A percentile compares a stretch with the other conserved stretches of the same genome.
Evolutionary conservation across 2,113 vertebrate species (phyloP).

Genomic region (Indicator maculatus): DNA sequence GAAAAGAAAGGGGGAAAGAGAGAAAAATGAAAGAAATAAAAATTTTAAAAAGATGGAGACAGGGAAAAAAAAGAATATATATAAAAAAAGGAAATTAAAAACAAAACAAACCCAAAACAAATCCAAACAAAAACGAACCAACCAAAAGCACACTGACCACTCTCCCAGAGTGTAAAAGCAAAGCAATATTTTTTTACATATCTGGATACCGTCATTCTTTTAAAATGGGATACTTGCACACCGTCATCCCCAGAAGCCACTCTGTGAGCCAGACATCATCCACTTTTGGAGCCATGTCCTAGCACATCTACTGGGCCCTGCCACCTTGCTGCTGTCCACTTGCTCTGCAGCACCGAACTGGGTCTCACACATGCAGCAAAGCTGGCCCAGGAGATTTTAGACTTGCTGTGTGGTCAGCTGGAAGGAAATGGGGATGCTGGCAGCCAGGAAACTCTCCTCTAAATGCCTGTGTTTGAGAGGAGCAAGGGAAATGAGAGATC

Average conservation of each 20-base stretch:
- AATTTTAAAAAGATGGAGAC: no score
- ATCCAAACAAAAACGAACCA: no score
- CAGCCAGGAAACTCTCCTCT: background rate
- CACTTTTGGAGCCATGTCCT: rapidly evolving
- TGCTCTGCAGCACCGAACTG: background rate
- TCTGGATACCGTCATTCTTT: background rate
- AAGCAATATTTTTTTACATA: background rate
- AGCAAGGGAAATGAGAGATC: no score
- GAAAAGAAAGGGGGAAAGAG: no score
- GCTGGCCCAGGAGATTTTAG: background rate
- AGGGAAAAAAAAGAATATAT: no score
- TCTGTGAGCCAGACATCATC: rapidly evolving
- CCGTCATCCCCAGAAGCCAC: background rate
- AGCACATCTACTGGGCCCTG: background rate
- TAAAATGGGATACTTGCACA: background rate
- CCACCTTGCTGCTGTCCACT: background rate
- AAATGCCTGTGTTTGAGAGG: rapidly evolving
- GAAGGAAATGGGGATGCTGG: background rate
- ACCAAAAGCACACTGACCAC: no score
- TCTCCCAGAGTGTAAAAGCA: background rate
- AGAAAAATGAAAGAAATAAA: no score
- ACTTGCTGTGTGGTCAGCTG: no score
- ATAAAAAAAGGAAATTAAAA: no score
- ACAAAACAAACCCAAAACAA: no score
- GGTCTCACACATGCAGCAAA: background rate